phyloP scores from a whole-genome alignment of 1,140 invertebrate species.

The Drosophila kurseongensis region DNA sequence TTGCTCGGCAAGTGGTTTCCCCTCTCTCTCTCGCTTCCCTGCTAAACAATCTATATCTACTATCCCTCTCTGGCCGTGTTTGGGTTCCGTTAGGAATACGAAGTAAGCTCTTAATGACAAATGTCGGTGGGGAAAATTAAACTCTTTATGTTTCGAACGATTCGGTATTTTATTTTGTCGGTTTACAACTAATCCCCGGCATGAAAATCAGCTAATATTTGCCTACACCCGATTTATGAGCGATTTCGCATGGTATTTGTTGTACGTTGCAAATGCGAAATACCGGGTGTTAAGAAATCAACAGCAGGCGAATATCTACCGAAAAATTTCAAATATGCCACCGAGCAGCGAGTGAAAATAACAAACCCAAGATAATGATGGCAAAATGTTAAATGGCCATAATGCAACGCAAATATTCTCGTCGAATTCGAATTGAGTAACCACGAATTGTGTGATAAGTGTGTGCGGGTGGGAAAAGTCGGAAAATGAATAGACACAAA shows the following conservation, averaged over 20 bases:
- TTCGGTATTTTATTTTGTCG: constrained; percentile 30
- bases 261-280: constrained; percentile 77
- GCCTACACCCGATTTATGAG: constrained; percentile 70
- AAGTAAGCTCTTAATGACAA: constrained; percentile 22
- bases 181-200: constrained; percentile 27
- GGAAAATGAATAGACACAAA: not conserved
- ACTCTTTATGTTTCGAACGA: constrained; percentile 41
- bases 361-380: constrained; percentile 6
- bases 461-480: not conserved
- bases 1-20: constrained; percentile 14
- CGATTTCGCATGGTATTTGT: constrained; percentile 73
- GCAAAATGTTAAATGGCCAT: constrained; percentile 11
- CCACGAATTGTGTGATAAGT: constrained; percentile 18
- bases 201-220: constrained; percentile 41
- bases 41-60: not conserved
- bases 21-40: not conserved
- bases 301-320: constrained; percentile 54
- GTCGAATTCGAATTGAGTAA: constrained; percentile 14
- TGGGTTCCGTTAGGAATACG: constrained; percentile 26
- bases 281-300: constrained; percentile 69
- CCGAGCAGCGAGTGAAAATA: constrained; percentile 25
- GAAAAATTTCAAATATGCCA: constrained; percentile 35
- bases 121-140: constrained; percentile 28
- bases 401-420: constrained; percentile 17
- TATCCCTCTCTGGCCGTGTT: constrained; percentile 5